Base-by-base conservation (phyloP, 1,140 invertebrate species). In the Nephila pilipes region DNA sequence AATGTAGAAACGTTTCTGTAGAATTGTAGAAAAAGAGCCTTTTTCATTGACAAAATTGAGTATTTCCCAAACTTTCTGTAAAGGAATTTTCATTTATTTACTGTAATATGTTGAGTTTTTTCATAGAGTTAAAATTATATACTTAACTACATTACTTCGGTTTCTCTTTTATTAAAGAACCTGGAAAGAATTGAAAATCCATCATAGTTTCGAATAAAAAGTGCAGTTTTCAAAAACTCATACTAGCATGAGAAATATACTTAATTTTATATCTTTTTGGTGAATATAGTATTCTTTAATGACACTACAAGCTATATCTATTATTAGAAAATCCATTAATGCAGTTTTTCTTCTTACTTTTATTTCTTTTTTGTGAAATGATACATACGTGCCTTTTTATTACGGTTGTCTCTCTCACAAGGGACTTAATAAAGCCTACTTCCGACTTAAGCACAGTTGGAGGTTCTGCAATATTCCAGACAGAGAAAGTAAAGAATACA, bases 271-370 rank as follows among this genome's bases (percentile, higher is more conserved):
- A 20, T 75, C 29, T 75, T 25, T 32, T 18, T 75, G 69, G 16
- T 32, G 16, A 32, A 36, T 65, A 25, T 32, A 2, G 29, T 6
- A 4, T 2, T 36, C 3, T 36, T 14, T 32, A 36, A 75, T 75
- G 69, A 20, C 32, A 32, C 69, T 32, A 36, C 29, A 32, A 32
- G 29, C 29, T 16, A n/a, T n/a, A 36, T 75, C 69, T 29, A 75
- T 32, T 32, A 75, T 75, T 75, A 75, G 69, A 75, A 75, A 75
- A 75, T 32, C 32, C 18, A 75, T 20, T 75, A 75, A 75, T 75
- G 69, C 8, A n/a, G 63, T 25, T 65, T 65, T 36, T 69, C 58
- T 60, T 18, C n/a, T 32, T 75, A 25, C 8, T 20, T 36, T 36
- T 75, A 18, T 20, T 32, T 75, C 29, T 36, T 32, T 4, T 32